A percentile compares a stretch with the other conserved stretches of the same genome.
Conservation (phyloP, 2,113 vertebrate genomes). For the Alethe castanea region DNA sequence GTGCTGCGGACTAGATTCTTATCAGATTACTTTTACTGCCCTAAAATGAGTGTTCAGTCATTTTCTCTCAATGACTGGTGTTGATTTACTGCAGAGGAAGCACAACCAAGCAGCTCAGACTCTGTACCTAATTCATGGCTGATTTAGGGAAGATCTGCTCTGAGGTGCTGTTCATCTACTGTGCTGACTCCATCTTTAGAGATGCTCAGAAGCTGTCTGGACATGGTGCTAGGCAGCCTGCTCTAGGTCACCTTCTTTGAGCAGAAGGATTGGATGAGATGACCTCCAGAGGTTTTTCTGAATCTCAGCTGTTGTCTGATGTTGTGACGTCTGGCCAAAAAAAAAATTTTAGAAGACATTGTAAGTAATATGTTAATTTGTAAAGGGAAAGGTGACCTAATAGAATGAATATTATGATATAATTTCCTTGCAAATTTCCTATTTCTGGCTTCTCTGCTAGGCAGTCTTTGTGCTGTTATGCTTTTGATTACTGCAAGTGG, state of each 20-base stretch:
- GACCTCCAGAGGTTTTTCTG: not conserved
- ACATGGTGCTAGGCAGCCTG: not conserved
- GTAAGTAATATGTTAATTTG: not conserved
- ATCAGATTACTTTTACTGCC: not conserved
- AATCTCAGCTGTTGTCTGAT: not conserved
- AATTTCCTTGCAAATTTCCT: not conserved
- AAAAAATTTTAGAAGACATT: not conserved
- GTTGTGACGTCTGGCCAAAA: not conserved
- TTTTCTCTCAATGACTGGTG: not conserved
- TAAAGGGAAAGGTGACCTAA: not conserved
- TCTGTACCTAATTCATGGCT: not conserved
- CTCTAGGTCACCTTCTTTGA: not conserved
- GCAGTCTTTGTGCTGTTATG: not conserved
- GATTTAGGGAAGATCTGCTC: not conserved
- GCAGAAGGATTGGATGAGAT: not conserved
- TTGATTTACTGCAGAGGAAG: not conserved
- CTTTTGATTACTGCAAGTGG: not conserved
- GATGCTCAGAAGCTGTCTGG: not conserved
- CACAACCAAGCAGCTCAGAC: not conserved
- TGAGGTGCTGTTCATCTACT: not conserved
- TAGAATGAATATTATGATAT: not conserved
- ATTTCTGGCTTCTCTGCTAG: not conserved
- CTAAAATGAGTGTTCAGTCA: not conserved
- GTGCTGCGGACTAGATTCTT: not conserved
- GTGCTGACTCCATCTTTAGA: not conserved